Evolutionary conservation across 1,140 invertebrate genomes (phyloP), one percentile per base, ranked within the genome.

Genomic region (Brachionus calyciflorus): DNA sequence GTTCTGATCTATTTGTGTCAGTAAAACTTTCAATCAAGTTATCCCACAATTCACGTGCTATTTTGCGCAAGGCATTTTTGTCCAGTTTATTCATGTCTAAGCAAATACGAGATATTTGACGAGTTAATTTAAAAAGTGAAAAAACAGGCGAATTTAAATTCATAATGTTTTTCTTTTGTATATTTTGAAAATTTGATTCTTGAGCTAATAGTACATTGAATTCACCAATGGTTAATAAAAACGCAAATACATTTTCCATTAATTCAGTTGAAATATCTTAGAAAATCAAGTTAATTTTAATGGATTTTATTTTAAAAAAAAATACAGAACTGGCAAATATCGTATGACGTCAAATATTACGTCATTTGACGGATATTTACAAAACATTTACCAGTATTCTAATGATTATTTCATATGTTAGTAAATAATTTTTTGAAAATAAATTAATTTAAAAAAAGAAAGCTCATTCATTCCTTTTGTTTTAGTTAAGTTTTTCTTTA

Each of bases 41-140:
- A 10, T 73, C 69, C 69, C 69, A 73, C 4, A 73, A 19, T 21
- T 73, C 69, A 40, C 69, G 44, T 17, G 46, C 69, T 19, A 55
- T 41, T 41, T 73, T 73, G 9, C 69, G 19, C 2, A 51, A 12
- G 14, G 19, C 21, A 24, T 49, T 55, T 14, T 73, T 73, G 12
- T 73, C 69, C 9, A 30, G 19, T 30, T 49, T 73, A 21, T 73
- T 40, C 2, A 51, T 28, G 17, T 73, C 69, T 17, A 51, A 33
- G 26, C 69, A 73, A 21, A 73, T 24, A 65, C 60, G 60, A 17
- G 60, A 65, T 28, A 65, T 44, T 65, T 65, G 60, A 24, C 60
- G 40, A 26, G 26, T 19, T 12, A 65, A 19, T 44, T 65, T 65
- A 24, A 65, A 65, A 9, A 65, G 21, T 3, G 30, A 21, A n/a